Percentiles rank a stretch among this genome's conserved stretches.
These are phyloP conservation scores for Gandaritis pyraliata DNA, from an alignment of 2,888 invertebrate genomes.

Conservation along the genomic window DNA sequence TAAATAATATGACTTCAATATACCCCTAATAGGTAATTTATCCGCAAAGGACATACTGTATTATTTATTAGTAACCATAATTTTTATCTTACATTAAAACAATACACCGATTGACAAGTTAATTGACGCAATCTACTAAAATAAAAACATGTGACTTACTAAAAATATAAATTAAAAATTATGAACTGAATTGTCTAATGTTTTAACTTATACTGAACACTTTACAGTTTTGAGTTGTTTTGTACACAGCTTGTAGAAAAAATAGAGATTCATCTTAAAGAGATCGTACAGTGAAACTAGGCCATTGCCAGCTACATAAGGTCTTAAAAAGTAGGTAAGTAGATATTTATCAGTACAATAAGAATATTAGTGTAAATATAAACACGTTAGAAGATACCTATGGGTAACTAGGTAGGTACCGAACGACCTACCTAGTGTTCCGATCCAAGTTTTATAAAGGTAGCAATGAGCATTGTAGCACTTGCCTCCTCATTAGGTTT, in stretches of 20 bases:
- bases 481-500: too few relatives aligned
- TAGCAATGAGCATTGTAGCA: too few relatives aligned
- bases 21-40: slow-evolving; percentile 5
- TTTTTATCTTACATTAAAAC: slow-evolving; percentile 30
- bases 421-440: too few relatives aligned
- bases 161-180: slow-evolving; percentile 43
- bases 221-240: slow-evolving; percentile 76
- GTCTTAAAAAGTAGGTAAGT: slow-evolving; percentile 9
- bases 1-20: slow-evolving; percentile 14
- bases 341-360: too few relatives aligned
- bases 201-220: slow-evolving; percentile 58
- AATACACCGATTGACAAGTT: slow-evolving; percentile 69
- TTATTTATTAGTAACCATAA: slow-evolving; percentile 22
- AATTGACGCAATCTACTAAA: slow-evolving; percentile 73
- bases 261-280: slow-evolving; percentile 82
- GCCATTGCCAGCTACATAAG: slow-evolving; percentile 66
- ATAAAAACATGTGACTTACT: slow-evolving; percentile 46
- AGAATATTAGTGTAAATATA: too few relatives aligned
- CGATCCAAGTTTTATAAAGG: too few relatives aligned
- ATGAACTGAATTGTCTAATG: slow-evolving; percentile 20
- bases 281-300: slow-evolving; percentile 82
- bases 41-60: slow-evolving; percentile 5
- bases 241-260: slow-evolving; percentile 84
- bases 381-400: too few relatives aligned
- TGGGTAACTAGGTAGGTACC: too few relatives aligned